phyloP scores from a whole-genome alignment of 2,888 invertebrate genomes.

The Coelogynopora nodosa region DNA sequence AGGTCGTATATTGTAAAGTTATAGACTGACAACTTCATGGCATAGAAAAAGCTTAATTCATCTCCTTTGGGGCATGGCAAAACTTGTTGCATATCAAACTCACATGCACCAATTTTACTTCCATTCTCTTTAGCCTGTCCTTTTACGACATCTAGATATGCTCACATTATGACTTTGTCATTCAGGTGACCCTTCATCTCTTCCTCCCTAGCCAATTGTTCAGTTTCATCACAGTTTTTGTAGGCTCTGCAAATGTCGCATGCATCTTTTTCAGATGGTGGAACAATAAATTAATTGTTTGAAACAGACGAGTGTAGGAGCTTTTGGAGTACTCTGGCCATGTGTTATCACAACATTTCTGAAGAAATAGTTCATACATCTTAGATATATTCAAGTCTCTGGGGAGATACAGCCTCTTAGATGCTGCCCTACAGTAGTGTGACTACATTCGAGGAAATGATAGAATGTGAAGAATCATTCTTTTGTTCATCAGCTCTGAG shows the following conservation, averaged over 20 bases:
- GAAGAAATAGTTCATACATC: background rate
- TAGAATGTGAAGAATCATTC: background rate
- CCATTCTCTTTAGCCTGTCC: background rate
- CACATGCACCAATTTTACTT: background rate
- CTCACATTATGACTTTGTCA: background rate
- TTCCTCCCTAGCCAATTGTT: background rate
- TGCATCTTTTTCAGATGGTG: background rate
- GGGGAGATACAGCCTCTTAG: background rate
- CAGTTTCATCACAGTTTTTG: background rate
- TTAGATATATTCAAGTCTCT: background rate
- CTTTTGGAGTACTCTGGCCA: background rate
- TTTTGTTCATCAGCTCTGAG: background rate
- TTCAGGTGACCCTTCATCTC: background rate
- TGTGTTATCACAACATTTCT: background rate
- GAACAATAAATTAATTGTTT: background rate
- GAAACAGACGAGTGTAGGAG: background rate
- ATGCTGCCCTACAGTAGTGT: background rate
- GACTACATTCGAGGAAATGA: background rate
- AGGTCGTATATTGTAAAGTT: too few relatives aligned
- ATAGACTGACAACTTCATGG: too few relatives aligned
- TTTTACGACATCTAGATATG: background rate
- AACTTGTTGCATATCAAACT: too few relatives aligned
- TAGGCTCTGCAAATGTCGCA: background rate
- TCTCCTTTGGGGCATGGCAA: too few relatives aligned
- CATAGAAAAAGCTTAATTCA: too few relatives aligned